Conservation (phyloP, 1,140 invertebrate genomes). For the Dolichoris vasculosae region DNA sequence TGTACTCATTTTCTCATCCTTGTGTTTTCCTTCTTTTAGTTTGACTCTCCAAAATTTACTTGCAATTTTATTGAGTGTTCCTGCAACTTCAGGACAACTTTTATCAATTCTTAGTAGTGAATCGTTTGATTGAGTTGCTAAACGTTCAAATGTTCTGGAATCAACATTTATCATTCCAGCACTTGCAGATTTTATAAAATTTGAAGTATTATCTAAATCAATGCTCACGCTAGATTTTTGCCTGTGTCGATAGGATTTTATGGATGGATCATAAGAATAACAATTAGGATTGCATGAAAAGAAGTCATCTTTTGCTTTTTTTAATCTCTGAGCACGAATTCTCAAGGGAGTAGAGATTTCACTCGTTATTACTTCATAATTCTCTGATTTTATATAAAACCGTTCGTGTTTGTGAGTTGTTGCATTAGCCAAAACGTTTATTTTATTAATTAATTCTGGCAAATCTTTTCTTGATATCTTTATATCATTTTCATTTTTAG, state of each 20-base stretch:
- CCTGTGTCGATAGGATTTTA: background rate
- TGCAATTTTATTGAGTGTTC: constrained; percentile 74
- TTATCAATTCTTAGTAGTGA: no score
- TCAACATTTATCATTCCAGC: constrained; percentile 83
- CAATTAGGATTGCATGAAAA: constrained; percentile 58
- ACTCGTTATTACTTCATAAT: constrained; percentile 12
- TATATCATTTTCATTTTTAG: background rate
- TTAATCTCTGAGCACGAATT: constrained; percentile 56
- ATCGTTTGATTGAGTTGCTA: constrained; percentile 57
- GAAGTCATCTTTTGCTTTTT: constrained; percentile 61
- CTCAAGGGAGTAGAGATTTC: constrained; percentile 50
- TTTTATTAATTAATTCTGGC: constrained; percentile 58
- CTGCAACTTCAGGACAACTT: constrained; percentile 39
- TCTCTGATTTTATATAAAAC: background rate
- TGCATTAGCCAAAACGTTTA: constrained; percentile 53
- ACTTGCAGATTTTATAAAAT: constrained; percentile 83
- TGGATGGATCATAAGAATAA: constrained; percentile 45
- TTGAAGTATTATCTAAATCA: constrained; percentile 40
- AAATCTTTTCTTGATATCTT: constrained; percentile 35
- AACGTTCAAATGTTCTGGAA: constrained; percentile 75
- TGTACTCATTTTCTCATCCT: constrained; percentile 71
- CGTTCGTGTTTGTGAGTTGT: constrained; percentile 34
- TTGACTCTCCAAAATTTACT: constrained; percentile 78
- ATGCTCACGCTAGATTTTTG: background rate
- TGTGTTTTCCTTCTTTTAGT: constrained; percentile 71